A percentile compares a stretch with the other conserved stretches of the same genome.
Evolutionary conservation across 2,797 vertebrate species (phyloP).

Genomic region (Sus cebifrons): DNA sequence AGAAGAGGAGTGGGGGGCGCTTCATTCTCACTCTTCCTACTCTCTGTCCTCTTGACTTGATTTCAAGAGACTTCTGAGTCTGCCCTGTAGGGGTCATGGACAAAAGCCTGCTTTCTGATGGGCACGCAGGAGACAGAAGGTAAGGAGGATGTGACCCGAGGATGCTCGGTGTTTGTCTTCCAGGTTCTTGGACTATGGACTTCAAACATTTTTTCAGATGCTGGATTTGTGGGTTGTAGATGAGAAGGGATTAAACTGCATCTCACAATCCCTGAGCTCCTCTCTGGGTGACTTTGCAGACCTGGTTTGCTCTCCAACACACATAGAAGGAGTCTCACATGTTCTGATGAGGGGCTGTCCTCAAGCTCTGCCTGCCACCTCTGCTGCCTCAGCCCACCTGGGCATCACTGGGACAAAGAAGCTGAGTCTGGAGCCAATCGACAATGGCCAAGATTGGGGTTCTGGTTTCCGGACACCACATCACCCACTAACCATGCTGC

Average conservation of each 20-base stretch:
- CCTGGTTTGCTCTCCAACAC: neutral
- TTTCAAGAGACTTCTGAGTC: neutral
- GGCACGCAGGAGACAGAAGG: neutral
- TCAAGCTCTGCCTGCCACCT: neutral
- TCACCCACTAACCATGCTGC: neutral
- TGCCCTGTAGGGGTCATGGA: neutral
- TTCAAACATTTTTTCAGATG: neutral
- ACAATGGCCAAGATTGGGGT: accelerated
- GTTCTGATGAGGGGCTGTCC: neutral
- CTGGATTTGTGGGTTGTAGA: neutral
- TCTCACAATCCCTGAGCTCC: neutral
- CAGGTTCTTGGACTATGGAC: neutral
- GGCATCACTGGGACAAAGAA: neutral
- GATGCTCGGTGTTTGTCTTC: neutral
- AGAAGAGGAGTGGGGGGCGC: neutral
- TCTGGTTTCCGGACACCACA: too few species aligned
- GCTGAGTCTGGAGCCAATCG: neutral
- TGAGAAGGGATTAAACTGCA: neutral
- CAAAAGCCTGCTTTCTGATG: neutral
- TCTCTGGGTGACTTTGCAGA: neutral
- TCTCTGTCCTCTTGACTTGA: neutral
- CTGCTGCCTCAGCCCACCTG: neutral
- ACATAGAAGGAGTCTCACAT: too few species aligned
- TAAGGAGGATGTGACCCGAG: neutral
- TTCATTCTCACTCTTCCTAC: neutral